Percentiles rank a stretch among this genome's conserved stretches.
phyloP scores from a whole-genome alignment of 2,888 invertebrate genomes.

The Stegophylla sp. region DNA sequence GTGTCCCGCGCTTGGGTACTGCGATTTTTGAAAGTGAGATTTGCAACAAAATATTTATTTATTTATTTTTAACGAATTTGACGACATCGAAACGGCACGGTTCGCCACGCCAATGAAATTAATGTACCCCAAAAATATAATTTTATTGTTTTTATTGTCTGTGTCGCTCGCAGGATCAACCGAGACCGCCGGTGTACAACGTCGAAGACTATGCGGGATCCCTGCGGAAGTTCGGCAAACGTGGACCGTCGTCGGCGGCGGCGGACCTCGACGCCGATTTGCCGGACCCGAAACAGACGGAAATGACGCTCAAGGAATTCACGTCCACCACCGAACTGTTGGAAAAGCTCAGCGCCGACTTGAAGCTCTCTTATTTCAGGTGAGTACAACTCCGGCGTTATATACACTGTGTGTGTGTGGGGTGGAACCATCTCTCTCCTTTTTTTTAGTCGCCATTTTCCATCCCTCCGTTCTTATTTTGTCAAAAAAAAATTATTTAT shows the following conservation, averaged over 20 bases:
- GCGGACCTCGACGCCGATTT: conserved; percentile 40
- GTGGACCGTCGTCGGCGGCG: conserved; percentile 52
- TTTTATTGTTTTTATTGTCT: too few species aligned
- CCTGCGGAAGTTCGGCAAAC: conserved; percentile 74
- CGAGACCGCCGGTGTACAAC: conserved; percentile 87
- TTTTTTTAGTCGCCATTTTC: too few species aligned
- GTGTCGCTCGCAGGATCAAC: conserved; percentile 40
- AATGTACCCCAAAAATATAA: too few species aligned
- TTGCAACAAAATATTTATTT: too few species aligned
- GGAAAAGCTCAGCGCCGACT: conserved; percentile 83
- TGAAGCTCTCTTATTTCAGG: conserved; percentile 88
- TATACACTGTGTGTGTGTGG: too few species aligned
- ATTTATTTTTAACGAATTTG: too few species aligned
- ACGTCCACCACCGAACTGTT: conserved; percentile 86
- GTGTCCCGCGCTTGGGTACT: conserved; percentile 46
- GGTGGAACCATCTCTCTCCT: too few species aligned
- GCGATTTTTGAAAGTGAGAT: conserved; percentile 50
- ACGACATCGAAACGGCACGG: too few species aligned
- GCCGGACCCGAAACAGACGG: conserved; percentile 64
- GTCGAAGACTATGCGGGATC: conserved; percentile 86
- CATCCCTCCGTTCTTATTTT: too few species aligned
- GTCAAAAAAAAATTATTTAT: too few species aligned
- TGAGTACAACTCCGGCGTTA: too few species aligned
- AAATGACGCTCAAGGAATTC: conserved; percentile 88
- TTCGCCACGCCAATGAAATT: too few species aligned